Evolutionary conservation across 2,113 vertebrate genomes (phyloP), one percentile per base, ranked within the genome.

Genomic region (Puma concolor): DNA sequence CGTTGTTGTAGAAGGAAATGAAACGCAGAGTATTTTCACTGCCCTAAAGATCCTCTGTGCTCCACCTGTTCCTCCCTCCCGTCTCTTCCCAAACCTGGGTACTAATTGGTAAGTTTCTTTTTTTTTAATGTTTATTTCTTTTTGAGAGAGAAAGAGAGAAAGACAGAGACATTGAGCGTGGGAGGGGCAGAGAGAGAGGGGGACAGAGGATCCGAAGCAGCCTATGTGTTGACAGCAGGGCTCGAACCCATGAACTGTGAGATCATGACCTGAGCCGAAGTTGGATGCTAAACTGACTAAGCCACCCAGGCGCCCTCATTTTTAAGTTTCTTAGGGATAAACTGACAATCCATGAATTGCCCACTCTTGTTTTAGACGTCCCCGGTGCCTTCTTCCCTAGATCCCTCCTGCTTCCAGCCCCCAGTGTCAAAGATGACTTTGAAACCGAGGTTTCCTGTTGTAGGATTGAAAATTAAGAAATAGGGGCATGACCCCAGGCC

Each of bases 271-370:
- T 60, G 57, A 60, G 57, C 57, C 2, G 21, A 60, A 60, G 57
- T 25, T 21, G 7, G 57, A 23, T 23, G 21, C 8, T 60, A 23
- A 60, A 60, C 57, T 23, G 57, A 60, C 57, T 60, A 23, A 60
- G 57, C 57, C 57, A 60, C 57, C 57, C 21, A 60, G 57, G 21
- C 0, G 57, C 57, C 21, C 57, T 60, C 57, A 60, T 60, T 81
- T 88, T 80, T 79, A 67, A 36, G 25, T 91, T 92, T 95, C 91
- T 92, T 38, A 74, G 29, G 33, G 19, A 81, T 11, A 95, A 67
- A 41, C 2, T 50, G 17, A 79, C 64, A 64, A 25, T 84, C 25
- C 54, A 52, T 16, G 79, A 93, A 48, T 13, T n/a, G 7, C 33
- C 50, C 12, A 1, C 33, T 31, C 23, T 69, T 71, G 66, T 76